These are phyloP conservation scores for Zosterops lateralis DNA, from an alignment of 2,113 vertebrate species.

Conservation along the genomic window DNA sequence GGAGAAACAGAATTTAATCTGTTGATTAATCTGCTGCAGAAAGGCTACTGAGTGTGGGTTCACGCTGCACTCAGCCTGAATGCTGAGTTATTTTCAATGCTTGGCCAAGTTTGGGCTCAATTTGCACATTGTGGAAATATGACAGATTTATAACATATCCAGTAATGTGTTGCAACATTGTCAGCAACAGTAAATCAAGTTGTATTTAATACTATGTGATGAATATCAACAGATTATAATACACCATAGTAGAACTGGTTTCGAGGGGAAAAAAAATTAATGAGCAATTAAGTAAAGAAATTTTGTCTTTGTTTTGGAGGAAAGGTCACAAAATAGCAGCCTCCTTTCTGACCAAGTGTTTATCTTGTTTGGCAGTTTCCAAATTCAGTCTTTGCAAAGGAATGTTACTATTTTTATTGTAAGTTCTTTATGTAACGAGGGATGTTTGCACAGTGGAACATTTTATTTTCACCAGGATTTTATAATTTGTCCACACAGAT, in stretches of 20 bases:
- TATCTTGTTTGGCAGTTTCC: not conserved
- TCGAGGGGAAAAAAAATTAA: not conserved
- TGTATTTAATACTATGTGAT: not conserved
- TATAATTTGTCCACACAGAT: not conserved
- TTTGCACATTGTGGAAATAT: not conserved
- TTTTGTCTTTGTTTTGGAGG: not conserved
- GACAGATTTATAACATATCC: not conserved
- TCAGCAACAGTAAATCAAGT: not conserved
- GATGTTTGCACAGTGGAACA: not conserved
- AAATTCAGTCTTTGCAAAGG: constrained; percentile 11
- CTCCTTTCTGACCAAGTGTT: not conserved
- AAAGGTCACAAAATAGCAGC: not conserved
- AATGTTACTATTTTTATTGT: constrained; percentile 44
- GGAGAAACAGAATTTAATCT: not conserved
- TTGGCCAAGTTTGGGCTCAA: not conserved
- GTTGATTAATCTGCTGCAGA: not conserved
- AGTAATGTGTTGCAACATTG: not conserved
- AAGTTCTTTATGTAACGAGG: constrained; percentile 28
- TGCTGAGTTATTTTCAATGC: not conserved
- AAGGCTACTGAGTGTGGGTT: not conserved
- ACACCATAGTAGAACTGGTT: not conserved
- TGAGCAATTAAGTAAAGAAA: not conserved
- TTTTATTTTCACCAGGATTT: constrained; percentile 13
- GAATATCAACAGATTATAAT: not conserved
- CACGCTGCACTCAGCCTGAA: not conserved